Evolutionary conservation across 2,797 vertebrate genomes (phyloP), one percentile per base, ranked within the genome.

Genomic region (Eulemur coronatus): DNA sequence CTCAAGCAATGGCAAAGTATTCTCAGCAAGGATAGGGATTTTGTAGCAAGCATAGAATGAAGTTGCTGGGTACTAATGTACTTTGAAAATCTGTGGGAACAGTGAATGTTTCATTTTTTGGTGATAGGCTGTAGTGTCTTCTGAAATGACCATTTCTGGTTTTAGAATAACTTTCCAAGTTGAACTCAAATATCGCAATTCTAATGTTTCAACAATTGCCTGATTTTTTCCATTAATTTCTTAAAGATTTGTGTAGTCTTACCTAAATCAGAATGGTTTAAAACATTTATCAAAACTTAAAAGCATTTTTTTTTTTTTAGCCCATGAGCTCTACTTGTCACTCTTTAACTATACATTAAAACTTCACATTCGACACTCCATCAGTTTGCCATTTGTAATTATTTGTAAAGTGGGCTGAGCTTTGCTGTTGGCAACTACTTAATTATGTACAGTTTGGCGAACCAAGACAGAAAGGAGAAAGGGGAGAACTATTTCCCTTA

Each of bases 251-350:
- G 9, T 33, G 1, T 28, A 59, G 43, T 73, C 75, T 80, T 50
- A 46, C 30, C 26, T 52, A 52, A 59, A n/a, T 86, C 63, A 78
- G 11, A 89, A 91, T 84, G 4, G 15, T 93, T 78, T 88, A 30
- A 88, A 80, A 80, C 43, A 73, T 41, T 78, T 65, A 38, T 28
- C 72, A n/a, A 94, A 85, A 94, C 46, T n/a, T 94, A 20, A 82
- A 89, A 57, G 35, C 18, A 2, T 67, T 33, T 88, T 82, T 35
- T 59, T 33, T 88, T 82, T 35, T 73, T 82, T n/a, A 81, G 33
- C 13, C 43, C 11, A 7, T n/a, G 22, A 57, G 12, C 24, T 93
- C 5, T 52, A 3, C 28, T 30, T 35, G 15, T 61, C 69, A 43
- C 48, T 72, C 26, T 75, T 79, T 50, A 75, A 35, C 15, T 48